A percentile compares a stretch with the other conserved stretches of the same genome.
Conservation (phyloP, 2,797 vertebrate species). For the Tympanoctomys barrerae region DNA sequence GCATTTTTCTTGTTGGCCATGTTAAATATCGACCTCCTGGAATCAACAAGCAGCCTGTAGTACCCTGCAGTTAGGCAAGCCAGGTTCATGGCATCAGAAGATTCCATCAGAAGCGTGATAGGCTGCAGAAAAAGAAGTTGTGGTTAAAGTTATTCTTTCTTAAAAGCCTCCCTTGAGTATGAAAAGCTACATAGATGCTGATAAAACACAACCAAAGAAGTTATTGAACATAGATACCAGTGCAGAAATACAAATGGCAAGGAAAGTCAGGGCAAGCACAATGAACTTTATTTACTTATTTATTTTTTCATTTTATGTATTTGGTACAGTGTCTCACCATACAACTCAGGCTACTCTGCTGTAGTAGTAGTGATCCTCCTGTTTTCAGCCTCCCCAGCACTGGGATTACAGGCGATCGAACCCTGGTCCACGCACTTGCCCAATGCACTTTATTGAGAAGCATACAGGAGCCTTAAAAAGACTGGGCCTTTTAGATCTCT, state of each 20-base stretch:
- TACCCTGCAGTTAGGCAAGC: constrained; percentile 99
- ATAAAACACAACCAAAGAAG: constrained; percentile 43
- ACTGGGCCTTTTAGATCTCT: constrained; percentile 18
- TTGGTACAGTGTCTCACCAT: no score
- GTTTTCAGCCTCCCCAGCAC: no score
- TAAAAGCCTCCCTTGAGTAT: constrained; percentile 20
- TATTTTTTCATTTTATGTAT: no score
- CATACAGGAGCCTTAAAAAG: constrained; percentile 29
- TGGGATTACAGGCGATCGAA: no score
- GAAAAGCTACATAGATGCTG: constrained; percentile 3
- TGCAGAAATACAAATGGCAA: constrained; percentile 17
- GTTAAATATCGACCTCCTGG: constrained; percentile 98
- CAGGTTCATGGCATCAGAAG: constrained; percentile 99
- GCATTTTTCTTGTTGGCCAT: constrained; percentile 95
- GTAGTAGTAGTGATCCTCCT: no score
- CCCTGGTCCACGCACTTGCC: no score
- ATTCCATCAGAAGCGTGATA: constrained; percentile 98
- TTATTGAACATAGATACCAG: neutral
- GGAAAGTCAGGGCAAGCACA: neutral
- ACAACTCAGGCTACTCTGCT: no score
- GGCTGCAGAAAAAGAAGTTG: constrained; percentile 91
- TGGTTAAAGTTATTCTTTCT: constrained; percentile 76
- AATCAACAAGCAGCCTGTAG: constrained; percentile 97
- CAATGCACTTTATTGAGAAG: neutral
- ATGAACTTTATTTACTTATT: neutral